Evolutionary conservation across 2,113 vertebrate species (phyloP).

Genomic region (Upupa epops): DNA sequence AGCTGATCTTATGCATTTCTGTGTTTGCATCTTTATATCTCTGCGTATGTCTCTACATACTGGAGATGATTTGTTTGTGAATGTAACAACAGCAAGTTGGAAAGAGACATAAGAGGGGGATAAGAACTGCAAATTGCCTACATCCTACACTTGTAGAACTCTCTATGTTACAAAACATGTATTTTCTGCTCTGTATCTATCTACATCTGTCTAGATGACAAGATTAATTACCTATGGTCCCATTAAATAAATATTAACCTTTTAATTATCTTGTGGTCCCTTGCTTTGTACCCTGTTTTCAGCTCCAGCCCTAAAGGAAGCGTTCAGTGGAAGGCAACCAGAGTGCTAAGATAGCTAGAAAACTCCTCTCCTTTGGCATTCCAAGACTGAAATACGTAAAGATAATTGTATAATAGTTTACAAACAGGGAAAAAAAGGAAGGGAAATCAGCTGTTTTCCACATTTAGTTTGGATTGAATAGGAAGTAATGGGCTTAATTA

Average conservation of each 20-base stretch:
- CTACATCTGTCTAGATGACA: background rate
- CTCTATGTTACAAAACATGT: background rate
- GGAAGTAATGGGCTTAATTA: background rate
- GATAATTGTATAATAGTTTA: background rate
- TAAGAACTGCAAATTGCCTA: slow-evolving; percentile 7
- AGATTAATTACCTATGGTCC: background rate
- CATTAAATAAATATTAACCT: background rate
- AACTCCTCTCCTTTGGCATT: background rate
- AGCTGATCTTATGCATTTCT: background rate
- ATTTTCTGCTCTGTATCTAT: background rate
- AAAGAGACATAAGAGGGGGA: background rate
- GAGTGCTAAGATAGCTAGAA: background rate
- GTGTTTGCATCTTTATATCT: background rate
- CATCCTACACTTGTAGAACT: background rate
- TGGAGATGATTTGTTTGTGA: background rate
- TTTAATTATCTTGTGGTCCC: background rate
- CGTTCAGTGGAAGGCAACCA: background rate
- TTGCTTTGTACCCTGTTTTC: background rate
- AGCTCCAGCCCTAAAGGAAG: background rate
- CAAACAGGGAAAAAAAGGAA: background rate
- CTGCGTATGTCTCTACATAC: background rate
- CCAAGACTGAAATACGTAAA: background rate
- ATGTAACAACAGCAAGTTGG: background rate
- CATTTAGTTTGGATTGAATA: background rate
- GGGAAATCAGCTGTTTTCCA: background rate